Evolutionary conservation across 2,113 vertebrate species (phyloP), one percentile per base, ranked within the genome.

Genomic region (Corapipo altera): DNA sequence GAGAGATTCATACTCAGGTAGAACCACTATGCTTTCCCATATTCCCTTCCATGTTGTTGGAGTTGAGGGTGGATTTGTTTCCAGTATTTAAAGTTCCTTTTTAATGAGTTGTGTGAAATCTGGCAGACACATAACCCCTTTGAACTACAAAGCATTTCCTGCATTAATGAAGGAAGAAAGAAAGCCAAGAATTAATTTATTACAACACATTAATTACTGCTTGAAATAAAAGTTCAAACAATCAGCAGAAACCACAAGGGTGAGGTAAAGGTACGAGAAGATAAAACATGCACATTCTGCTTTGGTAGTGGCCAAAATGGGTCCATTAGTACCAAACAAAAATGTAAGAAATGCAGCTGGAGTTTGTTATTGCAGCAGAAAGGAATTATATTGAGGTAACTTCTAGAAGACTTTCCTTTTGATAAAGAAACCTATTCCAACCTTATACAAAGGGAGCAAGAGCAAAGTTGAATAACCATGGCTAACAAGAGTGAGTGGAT

Each of bases 71-170:
- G 85, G 79, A 89, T 92, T 93, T 90, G 57, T 88, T 95, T 92
- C 87, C 79, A 78, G 52, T 91, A 85, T 85, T 91, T 95, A 91
- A 91, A 91, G 28, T 24, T 89, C 43, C 16, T 69, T 83, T 88
- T 75, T 73, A 87, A 94, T 59, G 91, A 92, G 46, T 88, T 91
- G 35, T 77, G 70, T 94, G 80, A 96, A 95, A 89, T 70, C 51
- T 87, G 70, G 48, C 82, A 96, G 88, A 77, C 24, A 57, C 33
- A 77, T 71, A 84, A 75, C 61, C 71, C 89, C 80, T 92, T 94
- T 85, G 66, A 90, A 93, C 85, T 92, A 86, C 69, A 92, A 96
- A 95, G 89, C 74, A 49, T 85, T 93, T 94, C 67, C 79, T 96
- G 49, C 69, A 93, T 95, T 95, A 95, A 95, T 85, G 61, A 90